Evolutionary conservation across 2,888 invertebrate species (phyloP), one percentile per base, ranked within the genome.

Genomic region (Ectemnius continuus): DNA sequence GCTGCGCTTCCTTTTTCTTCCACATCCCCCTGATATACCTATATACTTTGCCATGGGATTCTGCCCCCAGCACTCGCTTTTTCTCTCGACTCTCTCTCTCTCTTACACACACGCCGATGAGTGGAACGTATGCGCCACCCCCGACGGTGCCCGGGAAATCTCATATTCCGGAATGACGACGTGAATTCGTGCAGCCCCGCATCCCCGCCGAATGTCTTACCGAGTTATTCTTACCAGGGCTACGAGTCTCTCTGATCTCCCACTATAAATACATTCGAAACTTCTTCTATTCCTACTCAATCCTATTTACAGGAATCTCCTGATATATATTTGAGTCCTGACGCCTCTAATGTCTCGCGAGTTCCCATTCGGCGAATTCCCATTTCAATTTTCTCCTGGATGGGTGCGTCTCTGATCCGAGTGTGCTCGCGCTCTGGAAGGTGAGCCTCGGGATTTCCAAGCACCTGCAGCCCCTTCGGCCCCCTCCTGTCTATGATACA

Each of bases 131-230:
- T 20, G 20, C 57, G 16, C 45, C 47, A 11, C 18, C 46, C 4
- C 1, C 20, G 20, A 36, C 36, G 58, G 28, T 46, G 75, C 82
- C 73, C 78, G 79, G 76, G 81, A 88, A 88, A 88, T 88, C 88
- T 88, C 88, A 88, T 88, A 88, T 88, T 87, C 87, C 69, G 80
- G 84, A 87, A 88, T 88, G 88, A 88, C 88, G 85, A 78, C 82
- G 88, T 85, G 85, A 85, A 84, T 88, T 88, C 83, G 75, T 82
- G 82, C 8, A 36, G 79, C 82, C 74, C 72, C 76, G 6, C 2
- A 26, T 61, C 14, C 36, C 52, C 45, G 2, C 52, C 57, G 36
- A 16, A n/a, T 62, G 62, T 62, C 69, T 75, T 57, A 61, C 65
- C 16, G 60, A 65, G 67, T 77, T 79, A 76, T 80, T 77, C 77